Conservation (phyloP, 2,113 vertebrate species). For the Gymnarchus niloticus region DNA sequence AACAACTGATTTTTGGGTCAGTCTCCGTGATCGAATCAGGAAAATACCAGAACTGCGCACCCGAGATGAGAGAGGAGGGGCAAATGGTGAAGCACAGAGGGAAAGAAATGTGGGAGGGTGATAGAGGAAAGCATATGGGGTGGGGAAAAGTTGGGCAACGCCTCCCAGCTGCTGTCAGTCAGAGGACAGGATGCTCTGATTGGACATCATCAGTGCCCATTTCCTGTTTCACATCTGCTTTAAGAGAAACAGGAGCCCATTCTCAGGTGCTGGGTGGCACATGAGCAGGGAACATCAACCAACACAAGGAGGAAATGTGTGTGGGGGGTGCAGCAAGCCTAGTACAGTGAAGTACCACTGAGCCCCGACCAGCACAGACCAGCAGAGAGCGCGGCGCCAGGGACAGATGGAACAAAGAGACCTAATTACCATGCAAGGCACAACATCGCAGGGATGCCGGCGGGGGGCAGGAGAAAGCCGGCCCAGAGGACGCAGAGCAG, state of each 20-base stretch:
- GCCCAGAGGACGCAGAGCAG: constrained; percentile 71
- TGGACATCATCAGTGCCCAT: neutral
- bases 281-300: neutral
- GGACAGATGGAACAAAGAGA: constrained; percentile 73
- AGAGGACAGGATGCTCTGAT: neutral
- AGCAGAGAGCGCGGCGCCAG: constrained; percentile 29
- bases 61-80: neutral
- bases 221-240: neutral
- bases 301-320: neutral
- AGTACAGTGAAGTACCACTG: neutral
- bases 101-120: neutral
- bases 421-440: constrained; percentile 79
- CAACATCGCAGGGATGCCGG: constrained; percentile 75
- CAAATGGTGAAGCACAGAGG: neutral
- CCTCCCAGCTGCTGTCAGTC: neutral
- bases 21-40: neutral
- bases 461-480: constrained; percentile 68
- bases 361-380: neutral
- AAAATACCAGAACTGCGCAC: neutral
- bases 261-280: neutral
- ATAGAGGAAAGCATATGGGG: no score
- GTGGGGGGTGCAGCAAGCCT: neutral
- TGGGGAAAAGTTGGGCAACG: neutral
- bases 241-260: neutral
- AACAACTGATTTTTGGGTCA: no score